phyloP scores from a whole-genome alignment of 2,113 vertebrate species.

The Gracilinanus agilis region DNA sequence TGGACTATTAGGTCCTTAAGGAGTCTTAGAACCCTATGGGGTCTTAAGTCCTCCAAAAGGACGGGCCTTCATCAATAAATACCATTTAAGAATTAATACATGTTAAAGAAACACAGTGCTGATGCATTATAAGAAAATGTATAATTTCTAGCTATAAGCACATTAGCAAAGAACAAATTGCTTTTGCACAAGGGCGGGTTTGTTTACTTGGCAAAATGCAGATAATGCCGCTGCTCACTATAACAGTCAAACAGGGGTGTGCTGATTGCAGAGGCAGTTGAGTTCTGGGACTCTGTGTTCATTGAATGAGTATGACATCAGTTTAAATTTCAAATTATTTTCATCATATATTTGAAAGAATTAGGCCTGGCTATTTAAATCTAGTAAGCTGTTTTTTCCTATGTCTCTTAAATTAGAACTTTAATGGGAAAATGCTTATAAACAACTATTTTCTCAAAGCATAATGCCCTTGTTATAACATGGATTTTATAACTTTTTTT shows the following conservation, averaged over 20 bases:
- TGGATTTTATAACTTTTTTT: conserved; percentile 9
- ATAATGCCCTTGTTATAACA: conserved; percentile 18
- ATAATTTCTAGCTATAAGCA: conserved; percentile 71
- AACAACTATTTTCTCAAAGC: conserved; percentile 49
- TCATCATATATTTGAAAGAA: conserved; percentile 48
- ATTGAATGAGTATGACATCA: conserved; percentile 53
- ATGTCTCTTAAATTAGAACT: conserved; percentile 2
- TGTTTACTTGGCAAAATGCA: conserved; percentile 70
- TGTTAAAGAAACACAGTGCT: conserved; percentile 43
- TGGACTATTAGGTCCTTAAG: neutral
- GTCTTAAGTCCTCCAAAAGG: neutral
- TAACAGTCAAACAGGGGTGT: conserved; percentile 20
- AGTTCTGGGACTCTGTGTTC: conserved; percentile 33
- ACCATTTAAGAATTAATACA: neutral
- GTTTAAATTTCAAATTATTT: conserved; percentile 61
- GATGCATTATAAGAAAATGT: conserved; percentile 67
- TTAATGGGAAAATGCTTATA: conserved; percentile 9
- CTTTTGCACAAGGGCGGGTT: conserved; percentile 42
- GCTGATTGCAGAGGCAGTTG: conserved; percentile 52
- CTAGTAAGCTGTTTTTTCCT: neutral
- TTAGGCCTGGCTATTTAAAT: conserved; percentile 35
- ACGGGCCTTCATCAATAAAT: neutral
- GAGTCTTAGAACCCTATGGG: neutral
- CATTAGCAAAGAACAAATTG: conserved; percentile 77
- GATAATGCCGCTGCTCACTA: conserved; percentile 61